These are phyloP conservation scores for Tetramorium parvispinum DNA, from an alignment of 1,140 invertebrate species.

Conservation along the genomic window DNA sequence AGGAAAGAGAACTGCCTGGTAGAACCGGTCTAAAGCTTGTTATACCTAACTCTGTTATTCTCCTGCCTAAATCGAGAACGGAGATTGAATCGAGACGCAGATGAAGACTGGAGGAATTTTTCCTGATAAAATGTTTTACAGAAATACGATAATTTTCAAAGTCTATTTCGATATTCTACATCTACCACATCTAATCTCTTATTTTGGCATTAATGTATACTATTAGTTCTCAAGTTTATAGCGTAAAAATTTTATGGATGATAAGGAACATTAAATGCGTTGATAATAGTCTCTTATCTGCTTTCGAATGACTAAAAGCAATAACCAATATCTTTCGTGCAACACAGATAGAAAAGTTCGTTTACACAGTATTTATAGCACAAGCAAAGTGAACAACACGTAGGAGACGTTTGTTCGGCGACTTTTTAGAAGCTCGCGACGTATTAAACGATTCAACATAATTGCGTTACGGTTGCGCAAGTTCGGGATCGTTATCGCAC, in stretches of 20 bases:
- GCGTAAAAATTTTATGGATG: not conserved
- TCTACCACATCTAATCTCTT: not conserved
- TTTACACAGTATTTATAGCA: slow-evolving; percentile 12
- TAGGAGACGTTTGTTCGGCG: not conserved
- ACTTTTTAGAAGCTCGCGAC: not conserved
- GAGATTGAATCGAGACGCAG: slow-evolving; percentile 1
- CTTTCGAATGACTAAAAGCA: not conserved
- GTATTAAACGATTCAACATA: not conserved
- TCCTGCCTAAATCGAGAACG: slow-evolving; percentile 38
- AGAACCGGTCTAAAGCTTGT: slow-evolving; percentile 70
- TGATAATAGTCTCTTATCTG: slow-evolving; percentile 12
- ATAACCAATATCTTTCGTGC: slow-evolving; percentile 15
- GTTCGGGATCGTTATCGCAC: not conserved
- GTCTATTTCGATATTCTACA: not conserved
- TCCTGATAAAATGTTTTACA: not conserved
- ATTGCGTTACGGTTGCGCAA: not conserved
- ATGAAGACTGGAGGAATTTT: slow-evolving; percentile 5
- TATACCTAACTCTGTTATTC: slow-evolving; percentile 35
- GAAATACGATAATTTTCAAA: not conserved
- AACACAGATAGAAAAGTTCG: not conserved
- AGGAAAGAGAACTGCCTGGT: slow-evolving; percentile 52
- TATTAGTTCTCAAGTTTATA: slow-evolving; percentile 1
- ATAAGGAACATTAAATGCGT: not conserved
- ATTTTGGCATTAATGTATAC: not conserved
- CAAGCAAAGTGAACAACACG: not conserved